Percentiles rank a stretch among this genome's conserved stretches.
phyloP scores from a whole-genome alignment of 2,797 vertebrate genomes.

The Carduelis carduelis region DNA sequence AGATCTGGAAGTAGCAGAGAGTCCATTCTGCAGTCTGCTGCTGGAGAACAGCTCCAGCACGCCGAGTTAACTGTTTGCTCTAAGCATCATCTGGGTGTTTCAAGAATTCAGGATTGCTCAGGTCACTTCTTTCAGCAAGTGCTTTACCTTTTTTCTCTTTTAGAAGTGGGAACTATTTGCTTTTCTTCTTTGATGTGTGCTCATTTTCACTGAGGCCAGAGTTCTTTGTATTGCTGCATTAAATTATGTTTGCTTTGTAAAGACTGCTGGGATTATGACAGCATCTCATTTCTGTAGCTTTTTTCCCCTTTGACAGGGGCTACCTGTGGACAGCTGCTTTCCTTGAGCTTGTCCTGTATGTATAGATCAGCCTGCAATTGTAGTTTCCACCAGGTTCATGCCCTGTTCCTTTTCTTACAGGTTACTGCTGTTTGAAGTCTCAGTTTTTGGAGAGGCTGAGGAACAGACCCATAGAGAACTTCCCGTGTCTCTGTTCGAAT shows the following conservation, averaged over 20 bases:
- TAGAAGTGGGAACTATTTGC: slow-evolving; percentile 45
- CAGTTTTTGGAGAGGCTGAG: background rate
- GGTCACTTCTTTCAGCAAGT: background rate
- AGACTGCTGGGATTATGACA: slow-evolving; percentile 26
- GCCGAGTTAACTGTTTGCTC: background rate
- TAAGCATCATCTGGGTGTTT: background rate
- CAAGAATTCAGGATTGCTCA: background rate
- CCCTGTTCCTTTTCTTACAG: background rate
- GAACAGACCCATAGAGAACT: background rate
- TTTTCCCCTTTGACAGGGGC: background rate
- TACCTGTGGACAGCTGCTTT: slow-evolving; percentile 6
- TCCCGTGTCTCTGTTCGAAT: background rate
- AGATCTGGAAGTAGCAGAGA: background rate
- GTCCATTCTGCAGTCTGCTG: background rate
- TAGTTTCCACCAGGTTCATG: background rate
- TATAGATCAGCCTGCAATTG: background rate
- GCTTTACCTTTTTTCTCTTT: slow-evolving; percentile 39
- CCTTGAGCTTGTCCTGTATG: background rate
- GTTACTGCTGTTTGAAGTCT: background rate
- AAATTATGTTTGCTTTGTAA: slow-evolving; percentile 54
- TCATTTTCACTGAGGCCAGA: slow-evolving; percentile 8
- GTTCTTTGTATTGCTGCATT: slow-evolving; percentile 31
- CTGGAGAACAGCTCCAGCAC: background rate
- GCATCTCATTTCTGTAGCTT: slow-evolving; percentile 10
- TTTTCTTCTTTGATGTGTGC: slow-evolving; percentile 46